Percentiles rank a stretch among this genome's conserved stretches.
Conservation (phyloP, 2,797 vertebrate species). For the Pelodytes ibericus region DNA sequence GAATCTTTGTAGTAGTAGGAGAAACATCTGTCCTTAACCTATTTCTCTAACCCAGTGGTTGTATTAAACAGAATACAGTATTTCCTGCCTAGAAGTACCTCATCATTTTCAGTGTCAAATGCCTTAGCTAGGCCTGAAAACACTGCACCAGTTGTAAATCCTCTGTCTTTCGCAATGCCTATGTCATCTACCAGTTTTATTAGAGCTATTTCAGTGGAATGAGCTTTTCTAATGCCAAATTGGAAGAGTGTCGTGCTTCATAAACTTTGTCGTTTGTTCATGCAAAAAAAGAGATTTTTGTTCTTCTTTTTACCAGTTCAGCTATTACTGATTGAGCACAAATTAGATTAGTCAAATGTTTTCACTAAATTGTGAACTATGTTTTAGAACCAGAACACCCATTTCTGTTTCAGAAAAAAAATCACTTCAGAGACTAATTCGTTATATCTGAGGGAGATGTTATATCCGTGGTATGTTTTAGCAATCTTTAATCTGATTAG, state of each 20-base stretch:
- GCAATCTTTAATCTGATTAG: background rate
- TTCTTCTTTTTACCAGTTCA: constrained; percentile 43
- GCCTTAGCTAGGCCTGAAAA: constrained; percentile 53
- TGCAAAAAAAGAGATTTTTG: constrained; percentile 24
- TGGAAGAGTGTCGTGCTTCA: constrained; percentile 55
- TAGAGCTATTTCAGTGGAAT: constrained; percentile 56
- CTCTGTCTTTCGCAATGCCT: constrained; percentile 49
- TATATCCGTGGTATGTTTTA: background rate
- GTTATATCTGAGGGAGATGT: background rate
- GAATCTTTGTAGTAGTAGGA: constrained; percentile 16
- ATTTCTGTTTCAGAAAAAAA: background rate
- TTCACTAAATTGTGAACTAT: constrained; percentile 29
- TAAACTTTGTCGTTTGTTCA: constrained; percentile 55
- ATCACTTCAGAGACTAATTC: background rate
- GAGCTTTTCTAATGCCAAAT: constrained; percentile 58
- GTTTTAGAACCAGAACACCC: background rate
- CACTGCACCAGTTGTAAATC: constrained; percentile 55
- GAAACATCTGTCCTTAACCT: constrained; percentile 43
- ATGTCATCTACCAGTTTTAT: constrained; percentile 55
- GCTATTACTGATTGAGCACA: constrained; percentile 38
- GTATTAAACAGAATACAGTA: constrained; percentile 30
- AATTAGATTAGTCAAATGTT: constrained; percentile 53
- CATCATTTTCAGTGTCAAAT: constrained; percentile 52
- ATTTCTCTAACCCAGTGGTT: constrained; percentile 21
- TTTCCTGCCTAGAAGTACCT: constrained; percentile 47